Evolutionary conservation across 2,797 vertebrate species (phyloP).

Genomic region (Cryptoprocta ferox): DNA sequence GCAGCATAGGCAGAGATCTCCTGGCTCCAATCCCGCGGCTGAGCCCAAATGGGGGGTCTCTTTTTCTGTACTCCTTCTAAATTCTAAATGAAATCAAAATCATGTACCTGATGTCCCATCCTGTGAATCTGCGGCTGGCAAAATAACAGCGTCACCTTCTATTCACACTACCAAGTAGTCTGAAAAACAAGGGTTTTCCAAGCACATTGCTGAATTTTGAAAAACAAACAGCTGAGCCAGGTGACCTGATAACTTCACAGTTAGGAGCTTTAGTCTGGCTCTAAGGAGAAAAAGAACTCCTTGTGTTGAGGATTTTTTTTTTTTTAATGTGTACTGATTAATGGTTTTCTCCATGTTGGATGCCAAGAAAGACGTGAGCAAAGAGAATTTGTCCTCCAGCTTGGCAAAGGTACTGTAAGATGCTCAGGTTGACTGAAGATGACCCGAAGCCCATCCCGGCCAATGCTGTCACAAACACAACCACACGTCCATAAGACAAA

Average conservation of each 20-base stretch:
- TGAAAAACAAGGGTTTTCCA: conserved; percentile 38
- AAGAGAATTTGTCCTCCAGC: background rate
- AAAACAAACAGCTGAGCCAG: conserved; percentile 36
- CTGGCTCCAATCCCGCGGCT: background rate
- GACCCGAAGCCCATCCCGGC: background rate
- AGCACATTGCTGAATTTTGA: conserved; percentile 13
- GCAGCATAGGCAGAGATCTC: background rate
- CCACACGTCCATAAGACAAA: background rate
- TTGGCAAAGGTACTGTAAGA: background rate
- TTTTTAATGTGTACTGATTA: background rate
- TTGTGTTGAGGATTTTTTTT: background rate
- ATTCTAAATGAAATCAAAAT: background rate
- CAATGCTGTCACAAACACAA: background rate
- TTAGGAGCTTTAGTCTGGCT: background rate
- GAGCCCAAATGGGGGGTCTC: background rate
- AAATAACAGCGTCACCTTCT: conserved; percentile 40
- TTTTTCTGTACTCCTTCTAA: background rate
- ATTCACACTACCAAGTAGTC: background rate
- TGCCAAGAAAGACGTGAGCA: conserved; percentile 50
- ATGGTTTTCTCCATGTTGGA: background rate
- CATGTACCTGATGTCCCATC: background rate
- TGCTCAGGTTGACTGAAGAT: background rate
- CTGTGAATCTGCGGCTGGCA: background rate
- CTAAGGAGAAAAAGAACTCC: conserved; percentile 26
- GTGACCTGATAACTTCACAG: background rate